These are phyloP conservation scores for Rhinolophus ferrumequinum DNA, from an alignment of 2,113 vertebrate species.

Conservation along the genomic window DNA sequence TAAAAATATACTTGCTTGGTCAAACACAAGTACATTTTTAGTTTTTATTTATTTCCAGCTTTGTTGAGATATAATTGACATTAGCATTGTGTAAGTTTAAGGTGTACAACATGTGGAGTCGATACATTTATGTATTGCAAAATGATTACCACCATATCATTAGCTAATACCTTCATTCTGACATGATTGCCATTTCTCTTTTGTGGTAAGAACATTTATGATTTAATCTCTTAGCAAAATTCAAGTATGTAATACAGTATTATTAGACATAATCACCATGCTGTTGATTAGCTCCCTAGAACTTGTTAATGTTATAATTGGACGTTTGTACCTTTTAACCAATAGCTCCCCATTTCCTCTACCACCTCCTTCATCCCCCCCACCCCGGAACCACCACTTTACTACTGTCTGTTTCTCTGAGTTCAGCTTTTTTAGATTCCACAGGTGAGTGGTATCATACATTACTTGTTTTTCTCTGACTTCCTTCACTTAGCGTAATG, in stretches of 20 bases:
- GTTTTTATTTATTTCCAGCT: background rate
- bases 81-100: background rate
- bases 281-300: background rate
- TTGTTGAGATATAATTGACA: background rate
- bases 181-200: background rate
- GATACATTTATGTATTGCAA: background rate
- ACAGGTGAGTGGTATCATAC: background rate
- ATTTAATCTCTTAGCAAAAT: background rate
- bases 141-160: background rate
- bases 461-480: background rate
- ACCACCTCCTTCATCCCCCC: too few species aligned
- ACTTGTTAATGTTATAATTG: background rate
- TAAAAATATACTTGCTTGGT: background rate
- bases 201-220: background rate
- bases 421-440: background rate
- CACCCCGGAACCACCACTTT: background rate
- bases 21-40: background rate
- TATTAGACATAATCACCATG: background rate
- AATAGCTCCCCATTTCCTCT: background rate
- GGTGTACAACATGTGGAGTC: background rate
- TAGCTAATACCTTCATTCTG: background rate
- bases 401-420: background rate
- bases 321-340: background rate
- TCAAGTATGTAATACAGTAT: background rate
- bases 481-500: background rate